Conservation (phyloP, 2,888 invertebrate genomes). For the Amiota minor region DNA sequence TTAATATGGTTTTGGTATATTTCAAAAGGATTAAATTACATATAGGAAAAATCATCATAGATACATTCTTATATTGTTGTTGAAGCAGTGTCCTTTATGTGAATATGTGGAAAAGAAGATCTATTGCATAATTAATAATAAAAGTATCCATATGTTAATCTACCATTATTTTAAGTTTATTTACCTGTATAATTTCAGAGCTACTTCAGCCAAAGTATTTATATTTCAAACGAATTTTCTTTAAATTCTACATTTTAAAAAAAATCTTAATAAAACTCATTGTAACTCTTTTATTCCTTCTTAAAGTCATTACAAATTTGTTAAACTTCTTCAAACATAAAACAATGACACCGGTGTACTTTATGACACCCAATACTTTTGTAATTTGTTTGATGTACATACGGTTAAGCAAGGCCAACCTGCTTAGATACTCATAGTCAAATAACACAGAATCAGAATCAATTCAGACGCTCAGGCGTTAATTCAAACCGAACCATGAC, state of each 20-base stretch:
- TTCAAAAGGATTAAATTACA: conserved; percentile 70
- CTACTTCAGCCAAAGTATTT: too few species aligned
- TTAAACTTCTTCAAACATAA: background rate
- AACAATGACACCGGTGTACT: conserved; percentile 12
- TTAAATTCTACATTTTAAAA: too few species aligned
- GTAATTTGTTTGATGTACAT: background rate
- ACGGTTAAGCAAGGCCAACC: background rate
- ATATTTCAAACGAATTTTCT: too few species aligned
- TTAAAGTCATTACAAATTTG: conserved; percentile 10
- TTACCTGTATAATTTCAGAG: background rate
- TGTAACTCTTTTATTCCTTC: background rate
- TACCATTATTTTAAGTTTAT: background rate
- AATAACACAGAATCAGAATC: conserved; percentile 24
- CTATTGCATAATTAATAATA: too few species aligned
- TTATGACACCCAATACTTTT: conserved; percentile 20
- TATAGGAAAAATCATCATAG: conserved; percentile 47
- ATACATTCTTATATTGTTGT: too few species aligned
- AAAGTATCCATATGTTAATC: background rate
- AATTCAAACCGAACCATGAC: conserved; percentile 48
- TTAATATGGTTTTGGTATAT: conserved; percentile 69
- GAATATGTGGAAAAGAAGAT: too few species aligned
- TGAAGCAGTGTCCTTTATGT: too few species aligned
- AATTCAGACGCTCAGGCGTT: conserved; percentile 44
- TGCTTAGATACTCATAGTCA: background rate
- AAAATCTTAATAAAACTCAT: too few species aligned